Base-by-base conservation (phyloP, 2,797 vertebrate genomes). In the Perodicticus potto region DNA sequence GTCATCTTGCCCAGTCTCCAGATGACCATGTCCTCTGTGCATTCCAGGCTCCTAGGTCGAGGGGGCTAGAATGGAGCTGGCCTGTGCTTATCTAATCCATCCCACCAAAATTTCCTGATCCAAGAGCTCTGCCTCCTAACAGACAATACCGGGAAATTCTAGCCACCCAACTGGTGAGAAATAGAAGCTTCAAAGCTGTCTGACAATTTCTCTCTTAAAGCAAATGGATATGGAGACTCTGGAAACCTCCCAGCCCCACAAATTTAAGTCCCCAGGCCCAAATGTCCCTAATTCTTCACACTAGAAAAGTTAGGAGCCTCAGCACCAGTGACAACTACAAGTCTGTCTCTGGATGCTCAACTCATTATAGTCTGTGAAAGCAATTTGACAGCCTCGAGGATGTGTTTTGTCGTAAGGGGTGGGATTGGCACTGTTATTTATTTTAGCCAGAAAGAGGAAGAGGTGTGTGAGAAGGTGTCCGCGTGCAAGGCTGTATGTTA, bases 301-400 rank as follows among this genome's bases (percentile, higher is more conserved):
- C 34, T 55, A 53, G 89, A 89, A 92, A 96, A 96, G 93, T 95
- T 80, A 69, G 93, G 92, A 85, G 91, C 63, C 90, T 92, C 29
- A 45, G 85, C 69, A 81, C 77, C 25, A 70, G 69, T 3, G 0
- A 77, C 92, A 94, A 55, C 67, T 37, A 73, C 92, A 91, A 83
- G 45, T 57, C 81, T 89, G 69, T 95, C 96, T 96, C 93, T 82
- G 86, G 95, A 88, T 96, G 93, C 59, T 95, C 95, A 53, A 92
- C 89, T 95, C 96, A 91, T 97, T 96, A 96, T 87, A 97, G 93
- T 93, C 96, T 96, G 92, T 92, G 97, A 98, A 97, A 97, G 86
- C 96, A 96, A 94, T 95, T 81, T 97, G 95, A 96, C 95, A 94
- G 72, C 67, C 55, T 83, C 32, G 12, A 45, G 93, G 73, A 97